A percentile compares a stretch with the other conserved stretches of the same genome.
phyloP scores from a whole-genome alignment of 2,797 vertebrate genomes.

The Catostomus latipinnis region DNA sequence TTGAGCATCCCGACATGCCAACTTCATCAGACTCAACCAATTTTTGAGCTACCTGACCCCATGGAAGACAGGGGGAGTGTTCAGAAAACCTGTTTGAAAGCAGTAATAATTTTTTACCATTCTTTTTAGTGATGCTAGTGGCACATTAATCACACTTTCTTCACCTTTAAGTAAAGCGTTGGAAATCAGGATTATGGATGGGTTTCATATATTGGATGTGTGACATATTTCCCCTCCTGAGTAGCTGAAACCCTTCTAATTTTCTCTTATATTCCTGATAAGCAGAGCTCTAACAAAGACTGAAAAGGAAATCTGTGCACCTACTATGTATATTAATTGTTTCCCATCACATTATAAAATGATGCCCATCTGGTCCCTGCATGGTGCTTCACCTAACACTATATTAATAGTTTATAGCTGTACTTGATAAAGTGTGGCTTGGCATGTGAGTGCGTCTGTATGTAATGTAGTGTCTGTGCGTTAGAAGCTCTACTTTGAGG shows the following conservation, averaged over 20 bases:
- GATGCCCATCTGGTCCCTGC: slow-evolving; percentile 15
- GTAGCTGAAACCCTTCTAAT: background rate
- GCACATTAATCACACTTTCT: background rate
- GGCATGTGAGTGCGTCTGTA: background rate
- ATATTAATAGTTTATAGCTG: slow-evolving; percentile 16
- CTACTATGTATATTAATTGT: slow-evolving; percentile 9
- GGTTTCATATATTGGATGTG: background rate
- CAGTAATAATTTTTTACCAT: too few species aligned
- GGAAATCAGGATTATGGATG: background rate
- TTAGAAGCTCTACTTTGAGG: background rate
- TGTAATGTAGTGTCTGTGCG: background rate
- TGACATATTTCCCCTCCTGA: background rate
- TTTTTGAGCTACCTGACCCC: too few species aligned
- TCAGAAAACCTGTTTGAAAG: too few species aligned
- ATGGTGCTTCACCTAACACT: slow-evolving; percentile 17
- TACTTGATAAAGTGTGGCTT: slow-evolving; percentile 8
- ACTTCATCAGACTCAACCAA: too few species aligned
- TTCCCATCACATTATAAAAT: slow-evolving; percentile 19
- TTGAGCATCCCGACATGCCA: too few species aligned
- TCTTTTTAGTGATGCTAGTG: background rate
- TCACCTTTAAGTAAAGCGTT: background rate
- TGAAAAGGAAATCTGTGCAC: background rate
- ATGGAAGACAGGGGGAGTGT: too few species aligned
- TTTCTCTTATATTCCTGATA: background rate
- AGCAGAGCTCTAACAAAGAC: background rate